Base-by-base conservation (phyloP, 2,113 vertebrate species). In the Amblyopsis rosae region DNA sequence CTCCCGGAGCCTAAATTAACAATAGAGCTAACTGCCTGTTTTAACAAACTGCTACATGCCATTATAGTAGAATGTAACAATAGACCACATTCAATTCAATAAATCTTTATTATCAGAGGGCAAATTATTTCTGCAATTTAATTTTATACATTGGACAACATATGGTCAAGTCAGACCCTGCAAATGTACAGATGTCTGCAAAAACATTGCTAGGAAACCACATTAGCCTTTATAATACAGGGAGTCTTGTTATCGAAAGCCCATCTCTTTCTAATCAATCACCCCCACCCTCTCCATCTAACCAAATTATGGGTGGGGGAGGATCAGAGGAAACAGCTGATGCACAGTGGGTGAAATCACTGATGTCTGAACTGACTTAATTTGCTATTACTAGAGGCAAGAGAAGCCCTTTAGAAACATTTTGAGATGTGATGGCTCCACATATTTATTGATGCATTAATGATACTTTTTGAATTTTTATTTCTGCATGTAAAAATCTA, bases 281-380 rank as follows among this genome's bases (percentile, higher is more conserved):
- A 73, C 67, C 81, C 73, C 80, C 77, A 70, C 76, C 67, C 68
- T 51, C 50, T 32, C 63, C 41, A 33, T 47, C 53, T 68, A 86
- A 89, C 81, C 79, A 79, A 82, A 91, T 91, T 84, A 87, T 55
- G 82, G 76, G 79, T 76, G 82, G 82, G 87, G 88, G 83, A 82
- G 77, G 81, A 80, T 68, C 69, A 78, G 76, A 76, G 81, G 74
- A 88, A 87, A 87, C 89, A 89, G 87, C 87, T 88, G 89, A 89
- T 84, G 85, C 79, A 65, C 83, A 82, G 82, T 75, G 82, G 74
- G 74, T 82, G 86, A 85, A 77, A 77, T 88, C 86, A 82, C 47
- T 76, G 79, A 72, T 5, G 33, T 73, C 59, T 64, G 70, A 72
- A 66, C 66, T 72, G 79, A 75, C 65, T 72, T 74, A 69, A 81